phyloP scores from a whole-genome alignment of 1,140 invertebrate genomes.

The Hormaphis cornu region DNA sequence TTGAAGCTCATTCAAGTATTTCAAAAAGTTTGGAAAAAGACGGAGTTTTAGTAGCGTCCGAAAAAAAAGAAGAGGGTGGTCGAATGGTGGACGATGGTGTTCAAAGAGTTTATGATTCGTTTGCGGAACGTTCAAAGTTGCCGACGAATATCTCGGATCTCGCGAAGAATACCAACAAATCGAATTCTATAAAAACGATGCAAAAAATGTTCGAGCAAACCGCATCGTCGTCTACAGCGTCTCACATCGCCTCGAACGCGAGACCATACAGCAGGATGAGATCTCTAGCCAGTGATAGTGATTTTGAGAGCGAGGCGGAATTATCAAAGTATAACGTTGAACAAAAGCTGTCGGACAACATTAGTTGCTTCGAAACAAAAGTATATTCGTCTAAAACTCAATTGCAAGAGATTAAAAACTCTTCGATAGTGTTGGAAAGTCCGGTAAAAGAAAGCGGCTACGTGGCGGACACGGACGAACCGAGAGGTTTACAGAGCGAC shows the following conservation, averaged over 20 bases:
- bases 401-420: not conserved
- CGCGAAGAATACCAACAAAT: not conserved
- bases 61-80: conserved; percentile 4
- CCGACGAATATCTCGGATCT: not conserved
- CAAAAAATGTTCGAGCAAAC: conserved; percentile 25
- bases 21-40: not conserved
- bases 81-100: not conserved
- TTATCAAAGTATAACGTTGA: conserved; percentile 9
- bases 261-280: conserved; percentile 13
- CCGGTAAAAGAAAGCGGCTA: conserved; percentile 51
- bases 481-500: conserved; percentile 37
- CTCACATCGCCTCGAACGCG: not conserved
- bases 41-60: not conserved
- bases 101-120: conserved; percentile 2
- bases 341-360: not conserved
- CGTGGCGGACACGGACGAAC: conserved; percentile 62
- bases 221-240: not conserved
- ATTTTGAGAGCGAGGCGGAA: conserved; percentile 16
- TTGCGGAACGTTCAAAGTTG: conserved; percentile 5
- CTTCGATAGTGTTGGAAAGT: not conserved
- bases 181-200: conserved; percentile 28
- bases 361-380: not conserved
- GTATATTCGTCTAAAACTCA: conserved; percentile 2
- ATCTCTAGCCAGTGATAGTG: not conserved
- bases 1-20: not conserved